Evolutionary conservation across 37 sponge, comb jelly and placozoan genomes (phyloP).

Genomic region (Hexactinellida sp.): DNA sequence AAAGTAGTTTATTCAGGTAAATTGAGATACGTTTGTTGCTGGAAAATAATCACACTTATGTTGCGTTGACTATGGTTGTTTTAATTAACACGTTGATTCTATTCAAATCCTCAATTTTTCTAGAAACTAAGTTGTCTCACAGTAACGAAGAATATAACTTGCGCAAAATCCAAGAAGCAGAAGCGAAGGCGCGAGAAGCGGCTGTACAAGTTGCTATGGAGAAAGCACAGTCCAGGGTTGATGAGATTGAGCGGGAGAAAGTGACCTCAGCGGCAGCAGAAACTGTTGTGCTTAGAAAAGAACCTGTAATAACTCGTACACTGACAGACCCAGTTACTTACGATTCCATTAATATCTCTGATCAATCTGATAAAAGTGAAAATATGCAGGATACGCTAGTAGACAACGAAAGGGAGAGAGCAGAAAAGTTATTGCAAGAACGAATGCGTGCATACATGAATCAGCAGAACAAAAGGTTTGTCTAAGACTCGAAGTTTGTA

Average conservation of each 20-base stretch:
- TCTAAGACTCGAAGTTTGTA: no score
- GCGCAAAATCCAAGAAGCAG: neutral
- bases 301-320: neutral
- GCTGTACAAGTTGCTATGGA: neutral
- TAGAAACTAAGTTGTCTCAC: no score
- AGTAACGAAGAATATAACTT: neutral
- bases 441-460: slow-evolving; percentile 18
- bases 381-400: slow-evolving; percentile 4
- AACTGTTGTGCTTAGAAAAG: neutral
- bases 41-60: no score
- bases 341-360: neutral
- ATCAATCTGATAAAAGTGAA: neutral
- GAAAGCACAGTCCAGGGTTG: neutral
- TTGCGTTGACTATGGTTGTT: no score
- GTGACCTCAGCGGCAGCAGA: neutral
- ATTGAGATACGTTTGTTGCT: no score
- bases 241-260: neutral
- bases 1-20: no score
- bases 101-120: no score
- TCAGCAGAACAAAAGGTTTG: slow-evolving; percentile 14
- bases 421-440: slow-evolving; percentile 33
- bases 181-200: neutral
- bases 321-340: neutral
- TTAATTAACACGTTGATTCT: no score
- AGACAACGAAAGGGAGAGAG: slow-evolving; percentile 33